Base-by-base conservation (phyloP, 1,140 invertebrate species). In the Drosophila virilis region DNA sequence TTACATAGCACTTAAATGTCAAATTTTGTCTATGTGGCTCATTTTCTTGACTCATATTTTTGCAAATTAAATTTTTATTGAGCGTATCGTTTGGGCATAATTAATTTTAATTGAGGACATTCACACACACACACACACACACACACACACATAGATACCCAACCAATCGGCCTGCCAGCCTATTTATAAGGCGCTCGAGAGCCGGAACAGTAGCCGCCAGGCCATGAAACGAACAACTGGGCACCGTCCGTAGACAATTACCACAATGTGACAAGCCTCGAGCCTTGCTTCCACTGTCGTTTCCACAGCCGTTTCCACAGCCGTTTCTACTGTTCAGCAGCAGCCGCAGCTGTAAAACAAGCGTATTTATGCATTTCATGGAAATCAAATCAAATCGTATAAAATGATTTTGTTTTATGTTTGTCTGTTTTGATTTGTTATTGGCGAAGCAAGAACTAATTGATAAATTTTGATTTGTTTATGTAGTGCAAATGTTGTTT, bases 21-120 rank as follows among this genome's bases (percentile, higher is more conserved):
- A 75, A 69, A 85, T 80, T 71, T 85, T 74, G 74, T 69, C 68
- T 77, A 70, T 78, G 69, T 74, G 65, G 79, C 76, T 77, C 68
- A 77, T 82, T 83, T 86, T 86, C 82, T 83, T 86, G 77, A 80
- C 73, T 88, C 83, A 85, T 85, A 90, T 81, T 85, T 85, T 90
- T 74, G 72, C 66, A 90, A 90, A 90, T 90, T 86, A 86, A 90
- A 90, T 90, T 90, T 82, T 90, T 90, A 90, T 90, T 90, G 82
- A 80, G 86, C 86, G 86, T 90, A 90, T 90, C 86, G 88, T 74
- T 90, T 86, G 88, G 88, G 88, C 77, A 89, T 90, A 90, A 90
- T 90, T 90, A 90, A 91, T 82, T 90, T 90, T 90, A 90, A 90
- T 90, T 90, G 86, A 90, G 86, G 86, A 86, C 86, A 76, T 65